phyloP scores from a whole-genome alignment of 2,113 vertebrate species.

The Pseudolaguvia tuberculata region DNA sequence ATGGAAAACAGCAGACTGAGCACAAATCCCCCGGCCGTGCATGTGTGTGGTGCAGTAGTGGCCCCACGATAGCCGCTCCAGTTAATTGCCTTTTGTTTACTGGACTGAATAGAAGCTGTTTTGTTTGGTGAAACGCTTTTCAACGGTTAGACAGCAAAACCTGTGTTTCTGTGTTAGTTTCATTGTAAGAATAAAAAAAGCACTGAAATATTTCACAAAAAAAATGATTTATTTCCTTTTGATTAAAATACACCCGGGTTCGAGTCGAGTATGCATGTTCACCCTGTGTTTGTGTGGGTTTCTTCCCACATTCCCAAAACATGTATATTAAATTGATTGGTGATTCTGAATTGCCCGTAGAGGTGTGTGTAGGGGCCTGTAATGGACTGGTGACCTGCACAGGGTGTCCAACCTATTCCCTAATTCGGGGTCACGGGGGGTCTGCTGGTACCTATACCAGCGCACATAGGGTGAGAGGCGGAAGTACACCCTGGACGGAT shows the following conservation, averaged over 20 bases:
- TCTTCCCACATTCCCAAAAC: too few relatives aligned
- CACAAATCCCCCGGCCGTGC: slow-evolving; percentile 49
- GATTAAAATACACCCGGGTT: neutral
- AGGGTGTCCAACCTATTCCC: too few relatives aligned
- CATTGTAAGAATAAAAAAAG: neutral
- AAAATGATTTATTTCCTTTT: neutral
- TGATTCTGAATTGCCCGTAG: too few relatives aligned
- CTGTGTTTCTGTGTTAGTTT: neutral
- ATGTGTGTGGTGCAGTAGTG: slow-evolving; percentile 52
- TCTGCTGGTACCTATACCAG: too few relatives aligned
- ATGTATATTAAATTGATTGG: too few relatives aligned
- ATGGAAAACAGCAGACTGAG: slow-evolving; percentile 53
- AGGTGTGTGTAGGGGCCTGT: too few relatives aligned
- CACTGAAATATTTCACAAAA: neutral
- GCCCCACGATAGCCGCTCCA: slow-evolving; percentile 40
- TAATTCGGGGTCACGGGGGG: too few relatives aligned
- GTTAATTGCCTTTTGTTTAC: slow-evolving; percentile 58
- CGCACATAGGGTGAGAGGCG: too few relatives aligned
- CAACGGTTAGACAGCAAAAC: slow-evolving; percentile 21
- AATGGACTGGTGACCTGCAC: too few relatives aligned
- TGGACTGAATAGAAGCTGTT: slow-evolving; percentile 51
- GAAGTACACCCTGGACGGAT: too few relatives aligned
- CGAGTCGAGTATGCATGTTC: too few relatives aligned
- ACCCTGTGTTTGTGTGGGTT: too few relatives aligned
- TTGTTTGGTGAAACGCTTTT: slow-evolving; percentile 46